Evolutionary conservation across 2,888 invertebrate genomes (phyloP).

Genomic region (Plagiodera versicolora): DNA sequence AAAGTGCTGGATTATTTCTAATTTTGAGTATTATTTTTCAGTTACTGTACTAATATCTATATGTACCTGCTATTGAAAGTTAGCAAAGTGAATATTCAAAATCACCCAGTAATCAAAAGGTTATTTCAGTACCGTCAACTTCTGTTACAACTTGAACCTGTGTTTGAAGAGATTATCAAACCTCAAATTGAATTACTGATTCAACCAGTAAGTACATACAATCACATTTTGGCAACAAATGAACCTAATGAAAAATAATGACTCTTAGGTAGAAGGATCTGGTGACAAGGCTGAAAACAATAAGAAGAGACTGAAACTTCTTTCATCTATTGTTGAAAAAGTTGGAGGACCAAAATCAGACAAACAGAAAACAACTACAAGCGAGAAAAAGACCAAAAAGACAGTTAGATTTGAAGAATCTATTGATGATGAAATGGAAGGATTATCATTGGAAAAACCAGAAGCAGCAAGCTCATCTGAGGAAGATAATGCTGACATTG

Average conservation of each 20-base stretch:
- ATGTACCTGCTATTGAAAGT: conserved; percentile 86
- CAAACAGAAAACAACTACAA: conserved; percentile 13
- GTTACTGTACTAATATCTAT: conserved; percentile 83
- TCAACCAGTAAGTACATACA: conserved; percentile 22
- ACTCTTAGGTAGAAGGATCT: no score
- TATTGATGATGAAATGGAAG: conserved; percentile 38
- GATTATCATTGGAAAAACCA: conserved; percentile 30
- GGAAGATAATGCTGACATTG: conserved; percentile 22
- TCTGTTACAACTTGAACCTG: conserved; percentile 71
- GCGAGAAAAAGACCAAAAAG: conserved; percentile 28
- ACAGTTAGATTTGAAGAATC: conserved; percentile 34
- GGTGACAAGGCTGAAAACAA: conserved; percentile 34
- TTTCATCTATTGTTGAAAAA: conserved; percentile 25
- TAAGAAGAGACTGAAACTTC: conserved; percentile 53
- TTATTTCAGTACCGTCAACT: conserved; percentile 80
- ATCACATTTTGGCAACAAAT: no score
- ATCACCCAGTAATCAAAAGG: conserved; percentile 88
- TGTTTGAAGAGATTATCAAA: conserved; percentile 68
- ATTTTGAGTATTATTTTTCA: conserved; percentile 54
- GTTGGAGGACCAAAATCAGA: conserved; percentile 18
- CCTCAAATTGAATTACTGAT: conserved; percentile 69
- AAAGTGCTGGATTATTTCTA: not conserved
- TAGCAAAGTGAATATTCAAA: conserved; percentile 68
- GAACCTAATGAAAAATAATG: no score
- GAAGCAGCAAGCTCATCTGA: conserved; percentile 14